Conservation (phyloP, 2,888 invertebrate species). For the Drosophila anceps region DNA sequence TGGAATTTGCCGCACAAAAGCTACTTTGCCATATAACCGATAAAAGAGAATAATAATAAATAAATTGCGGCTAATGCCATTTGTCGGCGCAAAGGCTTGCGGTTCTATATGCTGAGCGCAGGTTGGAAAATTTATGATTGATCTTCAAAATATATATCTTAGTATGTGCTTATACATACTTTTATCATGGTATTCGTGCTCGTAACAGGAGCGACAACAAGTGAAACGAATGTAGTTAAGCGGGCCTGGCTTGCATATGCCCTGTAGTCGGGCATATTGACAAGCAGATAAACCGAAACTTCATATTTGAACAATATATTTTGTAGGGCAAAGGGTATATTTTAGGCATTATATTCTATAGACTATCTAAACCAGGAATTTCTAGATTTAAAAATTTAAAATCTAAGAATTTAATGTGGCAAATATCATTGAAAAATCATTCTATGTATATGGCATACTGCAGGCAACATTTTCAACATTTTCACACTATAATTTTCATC, state of each 20-base stretch:
- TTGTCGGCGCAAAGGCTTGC: conserved; percentile 30
- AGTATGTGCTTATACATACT: conserved; percentile 19
- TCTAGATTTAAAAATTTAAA: not conserved
- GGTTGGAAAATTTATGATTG: conserved; percentile 51
- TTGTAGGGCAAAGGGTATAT: too few species aligned
- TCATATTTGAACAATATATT: not conserved
- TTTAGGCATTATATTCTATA: too few species aligned
- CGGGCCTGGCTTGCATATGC: not conserved
- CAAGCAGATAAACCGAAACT: too few species aligned
- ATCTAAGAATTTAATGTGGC: too few species aligned
- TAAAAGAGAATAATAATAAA: conserved; percentile 67
- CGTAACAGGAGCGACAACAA: conserved; percentile 15
- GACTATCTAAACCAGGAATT: not conserved
- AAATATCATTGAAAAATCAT: not conserved
- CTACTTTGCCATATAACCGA: conserved; percentile 34
- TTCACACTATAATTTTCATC: not conserved
- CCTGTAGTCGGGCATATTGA: not conserved
- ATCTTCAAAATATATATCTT: conserved; percentile 36
- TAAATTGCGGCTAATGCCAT: conserved; percentile 38
- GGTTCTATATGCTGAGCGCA: conserved; percentile 12
- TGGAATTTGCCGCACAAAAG: conserved; percentile 12
- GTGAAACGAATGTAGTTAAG: not conserved
- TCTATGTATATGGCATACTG: too few species aligned
- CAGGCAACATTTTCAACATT: not conserved
- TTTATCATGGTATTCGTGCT: conserved; percentile 36